These are phyloP conservation scores for Nemotelus pantherinus DNA, from an alignment of 2,888 invertebrate genomes.

Conservation along the genomic window DNA sequence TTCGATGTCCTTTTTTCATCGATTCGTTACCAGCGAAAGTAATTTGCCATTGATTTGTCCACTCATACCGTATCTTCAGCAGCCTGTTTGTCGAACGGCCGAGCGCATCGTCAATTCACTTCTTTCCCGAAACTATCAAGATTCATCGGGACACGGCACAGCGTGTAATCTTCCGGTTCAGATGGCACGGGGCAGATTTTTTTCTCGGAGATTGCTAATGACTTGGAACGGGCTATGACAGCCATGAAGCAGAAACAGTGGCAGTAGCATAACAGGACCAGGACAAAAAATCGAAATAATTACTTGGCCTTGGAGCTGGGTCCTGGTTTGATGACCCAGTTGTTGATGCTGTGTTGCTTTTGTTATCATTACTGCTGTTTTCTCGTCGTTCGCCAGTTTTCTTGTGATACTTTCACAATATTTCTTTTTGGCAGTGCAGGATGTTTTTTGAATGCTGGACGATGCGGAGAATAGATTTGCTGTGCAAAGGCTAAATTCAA, in stretches of 20 bases:
- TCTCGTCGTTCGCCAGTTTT: too few species aligned
- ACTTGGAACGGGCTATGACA: constrained; percentile 28
- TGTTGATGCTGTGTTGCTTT: too few species aligned
- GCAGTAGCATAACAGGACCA: too few species aligned
- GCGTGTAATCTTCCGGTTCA: constrained; percentile 18
- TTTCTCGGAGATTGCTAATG: constrained; percentile 14
- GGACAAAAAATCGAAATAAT: too few species aligned
- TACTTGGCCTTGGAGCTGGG: too few species aligned
- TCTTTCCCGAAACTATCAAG: neutral
- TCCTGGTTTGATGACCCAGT: too few species aligned
- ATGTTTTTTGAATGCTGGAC: too few species aligned
- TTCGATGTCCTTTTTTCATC: constrained; percentile 2
- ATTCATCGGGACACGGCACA: neutral
- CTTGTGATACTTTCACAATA: too few species aligned
- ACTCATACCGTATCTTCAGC: neutral
- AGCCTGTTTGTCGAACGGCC: neutral
- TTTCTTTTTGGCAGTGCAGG: too few species aligned
- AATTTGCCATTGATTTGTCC: neutral
- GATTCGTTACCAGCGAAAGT: neutral
- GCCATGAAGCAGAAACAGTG: neutral
- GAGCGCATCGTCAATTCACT: neutral
- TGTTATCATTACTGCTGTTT: too few species aligned
- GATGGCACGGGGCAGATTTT: neutral
- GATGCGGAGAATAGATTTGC: too few species aligned
- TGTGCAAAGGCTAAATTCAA: too few species aligned